phyloP scores from a whole-genome alignment of 2,113 vertebrate genomes.

The Garra rufa region DNA sequence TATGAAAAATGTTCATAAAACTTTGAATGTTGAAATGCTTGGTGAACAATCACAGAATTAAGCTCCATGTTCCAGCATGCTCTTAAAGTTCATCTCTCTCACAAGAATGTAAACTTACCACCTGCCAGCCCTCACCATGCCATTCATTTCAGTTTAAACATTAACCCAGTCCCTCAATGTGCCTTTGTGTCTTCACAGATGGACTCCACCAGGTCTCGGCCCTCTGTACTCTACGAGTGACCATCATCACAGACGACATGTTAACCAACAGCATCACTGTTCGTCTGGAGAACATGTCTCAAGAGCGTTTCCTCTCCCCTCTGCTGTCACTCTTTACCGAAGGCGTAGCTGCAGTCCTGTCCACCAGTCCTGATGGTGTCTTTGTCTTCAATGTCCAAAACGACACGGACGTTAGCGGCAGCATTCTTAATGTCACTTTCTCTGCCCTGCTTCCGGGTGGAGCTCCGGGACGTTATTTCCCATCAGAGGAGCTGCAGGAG shows the following conservation, averaged over 20 bases:
- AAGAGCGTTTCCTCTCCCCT: conserved; percentile 85
- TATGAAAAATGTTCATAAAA: neutral
- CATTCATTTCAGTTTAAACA: neutral
- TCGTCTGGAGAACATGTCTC: conserved; percentile 88
- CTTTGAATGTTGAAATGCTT: neutral
- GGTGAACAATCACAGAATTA: conserved; percentile 20
- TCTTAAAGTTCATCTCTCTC: neutral
- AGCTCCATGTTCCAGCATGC: conserved; percentile 6
- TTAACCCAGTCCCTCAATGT: neutral
- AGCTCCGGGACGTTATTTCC: conserved; percentile 76
- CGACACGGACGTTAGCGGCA: conserved; percentile 79
- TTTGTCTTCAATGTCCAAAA: conserved; percentile 90
- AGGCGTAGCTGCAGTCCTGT: conserved; percentile 83
- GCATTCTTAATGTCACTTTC: conserved; percentile 88
- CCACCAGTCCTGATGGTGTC: conserved; percentile 78
- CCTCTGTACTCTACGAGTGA: conserved; percentile 82
- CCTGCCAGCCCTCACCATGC: neutral
- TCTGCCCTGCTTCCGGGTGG: conserved; percentile 83
- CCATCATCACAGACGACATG: conserved; percentile 89
- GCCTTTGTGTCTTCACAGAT: conserved; percentile 66
- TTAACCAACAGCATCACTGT: conserved; percentile 88
- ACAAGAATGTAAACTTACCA: neutral
- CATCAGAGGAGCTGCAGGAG: conserved; percentile 86
- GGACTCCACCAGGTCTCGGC: conserved; percentile 81
- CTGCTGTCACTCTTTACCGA: conserved; percentile 85